phyloP scores from a whole-genome alignment of 2,888 invertebrate species.

The Idaea dimidiata region DNA sequence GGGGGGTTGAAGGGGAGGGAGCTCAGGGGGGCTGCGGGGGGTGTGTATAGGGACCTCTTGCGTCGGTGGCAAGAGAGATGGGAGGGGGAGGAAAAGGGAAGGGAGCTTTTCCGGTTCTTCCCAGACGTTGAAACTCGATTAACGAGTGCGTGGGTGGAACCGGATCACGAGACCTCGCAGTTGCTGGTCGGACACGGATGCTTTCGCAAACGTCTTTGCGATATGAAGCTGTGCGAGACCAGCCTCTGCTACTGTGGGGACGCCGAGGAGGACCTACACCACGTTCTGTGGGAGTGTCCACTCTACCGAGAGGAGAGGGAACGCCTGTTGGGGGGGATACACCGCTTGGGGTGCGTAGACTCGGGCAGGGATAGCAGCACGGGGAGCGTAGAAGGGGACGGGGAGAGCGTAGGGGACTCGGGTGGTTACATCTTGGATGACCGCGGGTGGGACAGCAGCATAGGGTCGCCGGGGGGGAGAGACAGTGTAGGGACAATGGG shows the following conservation, averaged over 20 bases:
- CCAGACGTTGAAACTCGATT: constrained; percentile 27
- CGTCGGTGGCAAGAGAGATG: constrained; percentile 22
- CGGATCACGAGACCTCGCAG: constrained; percentile 29
- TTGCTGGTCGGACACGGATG: not conserved
- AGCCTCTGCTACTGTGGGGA: not conserved
- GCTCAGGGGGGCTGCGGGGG: constrained; percentile 25
- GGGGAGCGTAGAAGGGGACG: too few relatives aligned
- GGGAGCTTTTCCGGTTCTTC: constrained; percentile 29
- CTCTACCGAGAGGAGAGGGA: not conserved
- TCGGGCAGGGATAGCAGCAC: too few relatives aligned
- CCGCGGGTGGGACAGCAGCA: too few relatives aligned
- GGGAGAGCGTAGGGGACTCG: too few relatives aligned
- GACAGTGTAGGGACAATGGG: too few relatives aligned
- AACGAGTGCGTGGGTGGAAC: constrained; percentile 23
- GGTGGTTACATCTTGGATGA: too few relatives aligned
- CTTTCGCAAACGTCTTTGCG: not conserved
- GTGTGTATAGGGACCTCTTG: constrained; percentile 17
- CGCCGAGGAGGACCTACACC: constrained; percentile 2
- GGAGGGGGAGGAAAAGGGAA: constrained; percentile 13
- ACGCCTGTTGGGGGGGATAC: not conserved
- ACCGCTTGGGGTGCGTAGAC: not conserved
- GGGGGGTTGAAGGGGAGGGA: constrained; percentile 10
- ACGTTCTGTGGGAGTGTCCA: not conserved
- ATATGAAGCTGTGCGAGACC: not conserved
- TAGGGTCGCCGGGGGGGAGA: too few relatives aligned